These are phyloP conservation scores for Drosophila parthenogenetica DNA, from an alignment of 2,888 invertebrate species.

Conservation along the genomic window DNA sequence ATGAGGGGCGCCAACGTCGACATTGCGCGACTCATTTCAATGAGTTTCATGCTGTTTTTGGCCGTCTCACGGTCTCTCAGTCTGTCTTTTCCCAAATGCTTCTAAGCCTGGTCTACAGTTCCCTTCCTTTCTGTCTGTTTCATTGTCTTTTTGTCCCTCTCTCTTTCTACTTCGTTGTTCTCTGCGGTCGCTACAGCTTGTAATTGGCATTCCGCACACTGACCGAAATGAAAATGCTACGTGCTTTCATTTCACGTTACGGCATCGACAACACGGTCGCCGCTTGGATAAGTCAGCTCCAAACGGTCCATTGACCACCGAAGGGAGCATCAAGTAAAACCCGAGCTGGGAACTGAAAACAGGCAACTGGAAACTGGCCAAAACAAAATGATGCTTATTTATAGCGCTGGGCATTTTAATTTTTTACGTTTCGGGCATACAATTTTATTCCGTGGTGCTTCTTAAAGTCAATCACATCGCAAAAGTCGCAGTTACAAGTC, in stretches of 20 bases:
- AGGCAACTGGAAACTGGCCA: constrained; percentile 26
- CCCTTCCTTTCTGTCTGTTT: not conserved
- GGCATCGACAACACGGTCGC: constrained; percentile 32
- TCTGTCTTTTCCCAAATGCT: constrained; percentile 3
- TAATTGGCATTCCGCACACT: constrained; percentile 81
- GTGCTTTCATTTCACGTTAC: constrained; percentile 78
- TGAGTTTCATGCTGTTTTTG: constrained; percentile 60
- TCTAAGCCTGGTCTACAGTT: constrained; percentile 7
- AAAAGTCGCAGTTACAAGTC: constrained; percentile 24
- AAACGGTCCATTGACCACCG: constrained; percentile 76
- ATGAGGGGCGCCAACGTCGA: constrained; percentile 58
- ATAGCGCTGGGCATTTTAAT: constrained; percentile 66
- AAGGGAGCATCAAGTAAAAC: constrained; percentile 14
- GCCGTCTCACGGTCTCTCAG: constrained; percentile 14
- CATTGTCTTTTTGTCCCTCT: not conserved
- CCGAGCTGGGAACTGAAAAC: constrained; percentile 2
- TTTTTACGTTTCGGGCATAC: constrained; percentile 71
- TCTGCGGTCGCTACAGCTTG: constrained; percentile 60
- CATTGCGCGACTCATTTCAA: constrained; percentile 74
- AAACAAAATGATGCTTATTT: constrained; percentile 67
- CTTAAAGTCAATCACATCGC: constrained; percentile 68
- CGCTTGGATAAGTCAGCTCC: constrained; percentile 68
- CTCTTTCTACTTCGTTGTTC: constrained; percentile 9
- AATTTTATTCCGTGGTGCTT: constrained; percentile 25
- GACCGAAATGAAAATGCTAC: constrained; percentile 81